A percentile compares a stretch with the other conserved stretches of the same genome.
Evolutionary conservation across 2,113 vertebrate species (phyloP).

Genomic region (Eclectus roratus): DNA sequence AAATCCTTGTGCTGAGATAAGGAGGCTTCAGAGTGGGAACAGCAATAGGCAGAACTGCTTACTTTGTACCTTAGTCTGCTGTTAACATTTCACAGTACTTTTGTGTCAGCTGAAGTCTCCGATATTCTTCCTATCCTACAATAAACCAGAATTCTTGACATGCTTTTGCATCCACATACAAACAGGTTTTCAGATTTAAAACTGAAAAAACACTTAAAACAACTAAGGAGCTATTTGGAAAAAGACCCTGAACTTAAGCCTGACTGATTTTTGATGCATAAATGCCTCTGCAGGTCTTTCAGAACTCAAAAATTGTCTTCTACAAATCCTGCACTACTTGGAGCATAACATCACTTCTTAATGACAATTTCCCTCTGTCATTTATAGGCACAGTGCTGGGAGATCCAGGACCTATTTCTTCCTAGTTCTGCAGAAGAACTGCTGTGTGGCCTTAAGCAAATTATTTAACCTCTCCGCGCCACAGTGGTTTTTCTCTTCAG

Average conservation of each 20-base stretch:
- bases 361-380: neutral
- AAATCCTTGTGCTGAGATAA: neutral
- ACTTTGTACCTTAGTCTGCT: neutral
- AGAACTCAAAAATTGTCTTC: neutral
- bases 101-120: neutral
- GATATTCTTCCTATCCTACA: neutral
- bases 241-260: neutral
- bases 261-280: neutral
- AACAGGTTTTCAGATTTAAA: neutral
- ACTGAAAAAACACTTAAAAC: neutral
- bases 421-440: neutral
- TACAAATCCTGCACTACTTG: neutral
- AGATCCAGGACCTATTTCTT: neutral
- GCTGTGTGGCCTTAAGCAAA: neutral
- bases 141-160: neutral
- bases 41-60: neutral
- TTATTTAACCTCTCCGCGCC: neutral
- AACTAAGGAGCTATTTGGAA: neutral
- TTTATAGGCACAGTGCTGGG: neutral
- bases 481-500: neutral
- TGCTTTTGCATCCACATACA: neutral
- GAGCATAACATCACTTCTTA: neutral
- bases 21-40: neutral
- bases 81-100: neutral
- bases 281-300: neutral